Evolutionary conservation across 2,797 vertebrate genomes (phyloP), one percentile per base, ranked within the genome.

Genomic region (Amniataba percoides): DNA sequence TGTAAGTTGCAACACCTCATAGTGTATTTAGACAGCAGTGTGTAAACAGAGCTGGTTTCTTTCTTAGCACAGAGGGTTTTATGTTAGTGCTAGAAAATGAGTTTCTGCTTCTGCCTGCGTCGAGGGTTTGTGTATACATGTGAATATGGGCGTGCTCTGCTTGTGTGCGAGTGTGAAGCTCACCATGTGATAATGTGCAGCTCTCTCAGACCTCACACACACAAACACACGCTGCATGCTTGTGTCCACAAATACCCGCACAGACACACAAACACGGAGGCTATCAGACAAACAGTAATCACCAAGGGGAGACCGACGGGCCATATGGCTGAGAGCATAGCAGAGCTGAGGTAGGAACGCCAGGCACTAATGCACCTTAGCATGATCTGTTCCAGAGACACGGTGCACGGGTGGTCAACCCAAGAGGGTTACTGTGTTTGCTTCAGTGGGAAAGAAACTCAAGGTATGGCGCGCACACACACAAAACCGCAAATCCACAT

Each of bases 311-410:
- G 75, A 40, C 70, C 23, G 31, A 46, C n/a, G 23, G 77, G 81
- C 90, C 88, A 87, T 84, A 65, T 87, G 90, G 89, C 71, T 31
- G 53, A 59, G 85, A 81, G 82, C 56, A 36, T 53, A 67, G 80
- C 10, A 1, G 65, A 66, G 75, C 75, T 19, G 61, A 84, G 74
- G 77, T 48, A 68, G 62, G 64, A 69, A 52, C 40, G 40, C 52
- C 76, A 80, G 81, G 64, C 58, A 9, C 86, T 86, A 85, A 88
- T 79, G 82, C 87, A 90, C 86, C 87, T 71, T 81, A 69, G 80
- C 81, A 63, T 80, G 91, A 93, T 89, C 64, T 84, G 77, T 85
- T 92, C 87, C 89, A 90, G 91, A 91, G 78, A 74, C 45, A 16
- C 73, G 39, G 65, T 66, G 40, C 79, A 77, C 36, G 82, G 92